A percentile compares a stretch with the other conserved stretches of the same genome.
Conservation (phyloP, 2,888 invertebrate species). For the Trisateles emortualis region DNA sequence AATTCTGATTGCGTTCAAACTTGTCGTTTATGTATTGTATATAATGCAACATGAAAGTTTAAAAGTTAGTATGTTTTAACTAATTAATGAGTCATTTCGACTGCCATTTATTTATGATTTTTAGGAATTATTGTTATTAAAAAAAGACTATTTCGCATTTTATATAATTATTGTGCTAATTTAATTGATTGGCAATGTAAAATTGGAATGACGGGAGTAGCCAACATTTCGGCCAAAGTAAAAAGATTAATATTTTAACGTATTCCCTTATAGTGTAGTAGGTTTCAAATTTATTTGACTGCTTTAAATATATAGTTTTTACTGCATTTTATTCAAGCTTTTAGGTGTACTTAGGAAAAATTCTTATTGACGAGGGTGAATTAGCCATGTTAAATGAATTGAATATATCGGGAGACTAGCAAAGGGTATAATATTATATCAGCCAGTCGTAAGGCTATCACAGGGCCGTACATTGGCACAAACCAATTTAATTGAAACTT, state of each 20-base stretch:
- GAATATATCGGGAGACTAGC: neutral
- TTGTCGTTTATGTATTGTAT: no score
- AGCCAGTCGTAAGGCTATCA: no score
- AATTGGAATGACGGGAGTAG: conserved; percentile 24
- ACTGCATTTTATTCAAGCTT: conserved; percentile 54
- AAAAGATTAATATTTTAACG: conserved; percentile 21
- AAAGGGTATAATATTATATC: neutral
- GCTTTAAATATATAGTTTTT: conserved; percentile 49
- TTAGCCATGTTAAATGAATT: conserved; percentile 1
- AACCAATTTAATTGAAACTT: no score
- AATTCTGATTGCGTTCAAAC: no score
- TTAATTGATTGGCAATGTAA: conserved; percentile 25
- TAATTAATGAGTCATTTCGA: conserved; percentile 39
- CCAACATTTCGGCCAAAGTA: conserved; percentile 45
- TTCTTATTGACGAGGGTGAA: conserved; percentile 5
- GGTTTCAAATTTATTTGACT: conserved; percentile 50
- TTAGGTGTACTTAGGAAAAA: conserved; percentile 38
- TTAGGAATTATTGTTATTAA: conserved; percentile 42
- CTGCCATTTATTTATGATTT: conserved; percentile 55
- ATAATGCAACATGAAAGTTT: no score
- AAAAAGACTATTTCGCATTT: conserved; percentile 36
- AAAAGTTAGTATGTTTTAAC: no score
- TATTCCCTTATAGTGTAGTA: conserved; percentile 25
- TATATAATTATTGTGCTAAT: conserved; percentile 17
- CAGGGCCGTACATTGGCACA: no score